phyloP scores from a whole-genome alignment of 1,140 invertebrate genomes.

The Microplitis demolitor region DNA sequence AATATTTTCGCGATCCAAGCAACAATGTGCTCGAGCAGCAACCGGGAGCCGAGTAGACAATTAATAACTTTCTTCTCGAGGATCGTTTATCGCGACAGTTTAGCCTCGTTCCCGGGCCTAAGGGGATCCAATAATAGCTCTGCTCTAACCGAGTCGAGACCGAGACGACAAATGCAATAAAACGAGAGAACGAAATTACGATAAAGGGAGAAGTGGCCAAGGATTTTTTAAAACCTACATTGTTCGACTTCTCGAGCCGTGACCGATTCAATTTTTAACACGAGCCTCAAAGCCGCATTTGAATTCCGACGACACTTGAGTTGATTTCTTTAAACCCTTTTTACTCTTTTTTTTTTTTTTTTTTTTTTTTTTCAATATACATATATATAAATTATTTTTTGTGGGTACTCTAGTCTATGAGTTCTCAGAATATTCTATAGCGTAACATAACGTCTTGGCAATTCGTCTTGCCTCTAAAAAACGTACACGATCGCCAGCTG shows the following conservation, averaged over 20 bases:
- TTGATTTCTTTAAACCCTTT: conserved; percentile 13
- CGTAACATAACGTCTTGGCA: conserved; percentile 32
- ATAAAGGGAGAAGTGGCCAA: conserved; percentile 19
- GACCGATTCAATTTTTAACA: conserved; percentile 61
- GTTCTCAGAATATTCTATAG: too few species aligned
- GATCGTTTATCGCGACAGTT: conserved; percentile 63
- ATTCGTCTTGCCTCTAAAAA: conserved; percentile 32
- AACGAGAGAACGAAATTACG: not conserved
- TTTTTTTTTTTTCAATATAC: not conserved
- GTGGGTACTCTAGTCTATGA: not conserved
- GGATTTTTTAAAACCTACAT: conserved; percentile 35
- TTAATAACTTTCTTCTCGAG: conserved; percentile 58
- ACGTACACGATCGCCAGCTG: conserved; percentile 23
- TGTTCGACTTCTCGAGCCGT: conserved; percentile 56
- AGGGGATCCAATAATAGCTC: conserved; percentile 5
- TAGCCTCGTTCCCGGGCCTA: conserved; percentile 38
- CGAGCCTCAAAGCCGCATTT: conserved; percentile 33
- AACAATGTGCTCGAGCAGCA: conserved; percentile 44
- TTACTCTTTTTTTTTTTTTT: conserved; percentile 1
- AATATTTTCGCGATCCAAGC: conserved; percentile 55
- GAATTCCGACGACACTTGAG: conserved; percentile 22
- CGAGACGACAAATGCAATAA: not conserved
- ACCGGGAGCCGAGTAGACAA: conserved; percentile 53
- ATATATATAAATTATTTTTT: not conserved
- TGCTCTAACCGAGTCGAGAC: not conserved